phyloP scores from a whole-genome alignment of 1,140 invertebrate species.

The Drosophila pseudoobscura region DNA sequence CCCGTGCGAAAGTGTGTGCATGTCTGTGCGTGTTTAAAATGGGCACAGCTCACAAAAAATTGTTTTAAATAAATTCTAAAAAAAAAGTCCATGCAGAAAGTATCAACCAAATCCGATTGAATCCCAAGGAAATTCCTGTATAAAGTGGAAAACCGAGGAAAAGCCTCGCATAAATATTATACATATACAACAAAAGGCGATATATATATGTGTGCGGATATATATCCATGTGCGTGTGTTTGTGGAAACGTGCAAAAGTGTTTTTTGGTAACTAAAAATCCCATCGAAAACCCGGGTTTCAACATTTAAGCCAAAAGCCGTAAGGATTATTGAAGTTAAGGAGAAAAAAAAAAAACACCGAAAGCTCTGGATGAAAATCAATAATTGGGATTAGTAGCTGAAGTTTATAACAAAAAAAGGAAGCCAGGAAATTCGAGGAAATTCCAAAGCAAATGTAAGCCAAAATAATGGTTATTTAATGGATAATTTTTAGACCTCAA shows the following conservation, averaged over 20 bases:
- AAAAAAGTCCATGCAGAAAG: constrained; percentile 18
- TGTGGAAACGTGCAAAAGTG: constrained; percentile 24
- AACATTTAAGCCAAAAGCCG: constrained; percentile 24
- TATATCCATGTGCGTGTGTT: constrained; percentile 29
- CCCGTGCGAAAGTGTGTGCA: constrained; percentile 23
- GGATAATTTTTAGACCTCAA: too few species aligned
- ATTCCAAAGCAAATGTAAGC: constrained; percentile 56
- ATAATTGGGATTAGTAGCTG: constrained; percentile 77
- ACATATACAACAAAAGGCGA: constrained; percentile 13
- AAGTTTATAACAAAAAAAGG: constrained; percentile 34
- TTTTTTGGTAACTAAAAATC: constrained; percentile 25
- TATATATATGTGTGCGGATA: neutral
- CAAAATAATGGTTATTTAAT: neutral
- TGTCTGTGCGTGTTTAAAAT: constrained; percentile 52
- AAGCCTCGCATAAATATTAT: constrained; percentile 20
- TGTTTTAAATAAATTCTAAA: constrained; percentile 69
- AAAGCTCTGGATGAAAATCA: constrained; percentile 64
- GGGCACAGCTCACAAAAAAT: constrained; percentile 64
- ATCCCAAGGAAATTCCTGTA: constrained; percentile 11
- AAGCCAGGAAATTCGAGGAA: constrained; percentile 14
- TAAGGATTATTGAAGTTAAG: constrained; percentile 28
- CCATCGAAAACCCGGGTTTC: constrained; percentile 25
- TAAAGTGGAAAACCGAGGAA: neutral
- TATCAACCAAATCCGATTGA: constrained; percentile 11
- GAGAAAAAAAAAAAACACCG: constrained; percentile 24